These are phyloP conservation scores for Motacilla tschutschensis DNA, from an alignment of 2,113 vertebrate genomes.

Conservation along the genomic window DNA sequence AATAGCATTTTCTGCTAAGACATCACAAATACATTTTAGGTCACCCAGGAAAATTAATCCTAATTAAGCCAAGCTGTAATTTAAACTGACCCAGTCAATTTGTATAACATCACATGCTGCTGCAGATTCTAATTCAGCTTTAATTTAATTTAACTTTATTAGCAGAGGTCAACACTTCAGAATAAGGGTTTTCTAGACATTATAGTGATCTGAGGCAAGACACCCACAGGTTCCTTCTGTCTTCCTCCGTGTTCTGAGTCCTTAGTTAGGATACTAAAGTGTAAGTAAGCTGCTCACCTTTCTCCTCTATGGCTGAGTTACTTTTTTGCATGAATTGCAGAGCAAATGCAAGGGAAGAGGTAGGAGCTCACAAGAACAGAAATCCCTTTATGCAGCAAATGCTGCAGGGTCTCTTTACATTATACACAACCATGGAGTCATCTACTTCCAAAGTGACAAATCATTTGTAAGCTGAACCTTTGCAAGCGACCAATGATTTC, in stretches of 20 bases:
- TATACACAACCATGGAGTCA: neutral
- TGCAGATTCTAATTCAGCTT: neutral
- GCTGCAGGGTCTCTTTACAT: neutral
- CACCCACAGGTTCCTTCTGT: neutral
- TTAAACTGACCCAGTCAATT: constrained; percentile 12
- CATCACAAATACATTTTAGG: constrained; percentile 3
- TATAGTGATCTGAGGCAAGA: neutral
- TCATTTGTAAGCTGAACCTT: neutral
- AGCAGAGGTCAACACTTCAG: neutral
- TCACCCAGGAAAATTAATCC: neutral
- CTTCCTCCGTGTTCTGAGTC: neutral
- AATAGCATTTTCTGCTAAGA: neutral
- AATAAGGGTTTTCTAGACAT: neutral
- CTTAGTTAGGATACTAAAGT: neutral
- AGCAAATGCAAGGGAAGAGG: neutral
- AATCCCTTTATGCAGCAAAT: neutral
- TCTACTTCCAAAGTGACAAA: neutral
- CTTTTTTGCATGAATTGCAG: neutral
- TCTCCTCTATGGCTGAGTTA: neutral
- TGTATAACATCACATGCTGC: neutral
- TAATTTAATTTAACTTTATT: constrained; percentile 2
- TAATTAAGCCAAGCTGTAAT: constrained; percentile 34
- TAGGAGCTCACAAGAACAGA: neutral
- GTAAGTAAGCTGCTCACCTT: neutral
- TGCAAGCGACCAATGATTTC: neutral